Evolutionary conservation across 2,797 vertebrate genomes (phyloP).

Genomic region (Amazona finschi): DNA sequence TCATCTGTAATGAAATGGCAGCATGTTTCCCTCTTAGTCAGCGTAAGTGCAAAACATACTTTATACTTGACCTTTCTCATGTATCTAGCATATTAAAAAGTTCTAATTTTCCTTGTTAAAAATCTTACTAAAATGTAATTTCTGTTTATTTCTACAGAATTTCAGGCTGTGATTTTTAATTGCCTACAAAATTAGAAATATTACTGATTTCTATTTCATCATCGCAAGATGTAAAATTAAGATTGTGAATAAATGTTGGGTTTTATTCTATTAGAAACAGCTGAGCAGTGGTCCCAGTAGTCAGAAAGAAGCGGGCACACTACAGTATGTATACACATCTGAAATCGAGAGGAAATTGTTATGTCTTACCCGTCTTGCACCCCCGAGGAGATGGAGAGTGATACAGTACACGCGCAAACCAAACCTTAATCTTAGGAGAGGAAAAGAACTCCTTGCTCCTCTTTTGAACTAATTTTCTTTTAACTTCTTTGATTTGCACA

Average conservation of each 20-base stretch:
- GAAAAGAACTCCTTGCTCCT: background rate
- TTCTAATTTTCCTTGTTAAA: background rate
- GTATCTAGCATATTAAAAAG: background rate
- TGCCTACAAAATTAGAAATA: background rate
- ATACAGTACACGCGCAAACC: background rate
- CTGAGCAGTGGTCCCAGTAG: background rate
- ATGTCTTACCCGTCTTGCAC: background rate
- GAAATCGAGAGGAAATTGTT: background rate
- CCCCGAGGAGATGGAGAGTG: background rate
- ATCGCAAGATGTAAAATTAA: background rate
- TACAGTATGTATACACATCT: accelerated
- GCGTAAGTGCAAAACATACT: background rate
- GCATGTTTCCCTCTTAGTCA: background rate
- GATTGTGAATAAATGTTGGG: background rate
- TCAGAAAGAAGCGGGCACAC: background rate
- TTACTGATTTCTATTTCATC: background rate
- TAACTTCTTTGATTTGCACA: background rate
- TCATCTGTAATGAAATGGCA: background rate
- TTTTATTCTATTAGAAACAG: background rate
- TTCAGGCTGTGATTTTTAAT: background rate
- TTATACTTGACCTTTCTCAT: background rate
- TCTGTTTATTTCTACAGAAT: background rate
- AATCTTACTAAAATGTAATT: background rate
- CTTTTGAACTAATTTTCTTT: background rate
- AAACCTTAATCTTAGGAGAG: background rate